Evolutionary conservation across 53 echinoderm and acorn worm genomes (phyloP).

Genomic region (Arbacia lixula): DNA sequence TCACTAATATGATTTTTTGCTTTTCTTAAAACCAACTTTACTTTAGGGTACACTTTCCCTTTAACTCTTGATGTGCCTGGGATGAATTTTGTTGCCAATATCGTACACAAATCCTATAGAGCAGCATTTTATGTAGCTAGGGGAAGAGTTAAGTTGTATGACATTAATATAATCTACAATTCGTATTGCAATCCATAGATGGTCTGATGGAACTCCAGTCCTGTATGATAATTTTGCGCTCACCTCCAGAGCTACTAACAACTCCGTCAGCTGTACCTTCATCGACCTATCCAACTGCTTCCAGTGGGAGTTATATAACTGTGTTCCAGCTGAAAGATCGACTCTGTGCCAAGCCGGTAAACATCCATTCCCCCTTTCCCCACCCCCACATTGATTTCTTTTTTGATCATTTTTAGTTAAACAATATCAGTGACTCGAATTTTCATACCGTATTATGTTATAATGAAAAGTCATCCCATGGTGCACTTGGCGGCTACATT

Average conservation of each 20-base stretch:
- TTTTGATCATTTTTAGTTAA: background rate
- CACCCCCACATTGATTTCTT: too few species aligned
- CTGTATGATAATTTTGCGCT: conserved; percentile 24
- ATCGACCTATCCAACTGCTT: conserved; percentile 48
- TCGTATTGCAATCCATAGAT: background rate
- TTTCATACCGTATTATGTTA: background rate
- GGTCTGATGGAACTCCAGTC: conserved; percentile 40
- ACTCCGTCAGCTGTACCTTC: background rate
- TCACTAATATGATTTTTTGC: too few species aligned
- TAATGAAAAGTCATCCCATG: background rate
- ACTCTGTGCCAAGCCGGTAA: conserved; percentile 40
- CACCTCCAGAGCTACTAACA: background rate
- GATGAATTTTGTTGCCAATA: too few species aligned
- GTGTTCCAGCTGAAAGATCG: background rate
- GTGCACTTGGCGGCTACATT: too few species aligned
- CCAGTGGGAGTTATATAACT: conserved; percentile 30
- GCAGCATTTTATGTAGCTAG: too few species aligned
- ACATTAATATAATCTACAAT: background rate
- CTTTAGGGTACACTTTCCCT: too few species aligned
- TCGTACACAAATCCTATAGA: too few species aligned
- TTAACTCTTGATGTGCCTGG: too few species aligned
- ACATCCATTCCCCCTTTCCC: too few species aligned
- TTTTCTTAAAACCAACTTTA: too few species aligned
- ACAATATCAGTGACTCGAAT: background rate
- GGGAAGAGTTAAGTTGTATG: too few species aligned